Percentiles rank a stretch among this genome's conserved stretches.
Evolutionary conservation across 2,113 vertebrate species (phyloP).

Genomic region (Gobiocypris rarus): DNA sequence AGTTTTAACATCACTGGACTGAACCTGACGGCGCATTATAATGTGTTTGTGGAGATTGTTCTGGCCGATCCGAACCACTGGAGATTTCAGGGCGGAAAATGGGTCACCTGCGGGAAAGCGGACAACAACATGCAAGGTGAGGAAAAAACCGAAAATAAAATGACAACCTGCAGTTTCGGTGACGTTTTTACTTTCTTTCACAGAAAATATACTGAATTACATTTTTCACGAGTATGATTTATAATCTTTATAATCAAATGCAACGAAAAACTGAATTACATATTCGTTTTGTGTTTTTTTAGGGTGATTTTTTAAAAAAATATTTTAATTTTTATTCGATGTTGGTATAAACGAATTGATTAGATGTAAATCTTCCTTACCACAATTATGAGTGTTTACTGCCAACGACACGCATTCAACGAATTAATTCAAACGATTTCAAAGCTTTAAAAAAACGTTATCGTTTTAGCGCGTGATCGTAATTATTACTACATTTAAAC

Average conservation of each 20-base stretch:
- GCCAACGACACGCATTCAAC: not conserved
- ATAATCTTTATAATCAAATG: not conserved
- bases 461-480: not conserved
- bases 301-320: too few relatives aligned
- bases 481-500: not conserved
- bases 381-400: too few relatives aligned
- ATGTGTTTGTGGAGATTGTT: conserved; percentile 95
- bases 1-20: conserved; percentile 98
- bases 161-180: not conserved
- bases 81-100: conserved; percentile 98
- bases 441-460: not conserved
- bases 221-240: not conserved
- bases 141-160: conserved; percentile 12
- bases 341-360: not conserved
- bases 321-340: conserved; percentile 1
- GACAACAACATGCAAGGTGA: conserved; percentile 99
- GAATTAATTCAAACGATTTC: not conserved
- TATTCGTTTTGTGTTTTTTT: not conserved
- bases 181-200: not conserved
- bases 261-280: not conserved
- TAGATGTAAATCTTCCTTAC: not conserved
- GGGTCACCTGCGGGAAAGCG: conserved; percentile 98
- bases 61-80: conserved; percentile 98
- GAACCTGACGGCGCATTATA: conserved; percentile 96
- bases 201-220: not conserved